These are phyloP conservation scores for Meriones psammophilus DNA, from an alignment of 2,797 vertebrate genomes.

Conservation along the genomic window DNA sequence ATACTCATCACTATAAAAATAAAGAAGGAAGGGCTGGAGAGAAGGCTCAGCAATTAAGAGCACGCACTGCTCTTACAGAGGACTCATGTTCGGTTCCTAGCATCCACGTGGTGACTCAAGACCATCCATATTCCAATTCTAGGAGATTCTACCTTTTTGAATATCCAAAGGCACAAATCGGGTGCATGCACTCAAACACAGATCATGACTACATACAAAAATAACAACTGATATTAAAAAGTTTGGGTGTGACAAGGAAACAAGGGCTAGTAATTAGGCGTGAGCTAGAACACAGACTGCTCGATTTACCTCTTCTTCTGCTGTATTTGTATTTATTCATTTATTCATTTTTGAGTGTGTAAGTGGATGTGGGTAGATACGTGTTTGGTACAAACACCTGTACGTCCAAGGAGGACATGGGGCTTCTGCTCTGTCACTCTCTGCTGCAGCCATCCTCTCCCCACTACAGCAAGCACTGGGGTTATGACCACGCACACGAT, in stretches of 20 bases:
- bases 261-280: constrained; percentile 3
- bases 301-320: not conserved
- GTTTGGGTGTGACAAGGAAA: constrained; percentile 13
- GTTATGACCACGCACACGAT: not conserved
- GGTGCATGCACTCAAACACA: not conserved
- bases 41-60: not conserved
- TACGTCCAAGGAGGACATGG: not conserved
- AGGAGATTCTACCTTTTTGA: not conserved
- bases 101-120: not conserved
- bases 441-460: not conserved
- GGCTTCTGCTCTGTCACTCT: not conserved
- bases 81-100: not conserved
- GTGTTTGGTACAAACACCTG: not conserved
- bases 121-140: not conserved
- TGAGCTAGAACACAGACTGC: not conserved
- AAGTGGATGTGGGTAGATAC: not conserved
- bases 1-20: not conserved
- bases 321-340: not conserved
- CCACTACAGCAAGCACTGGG: not conserved
- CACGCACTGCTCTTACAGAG: not conserved
- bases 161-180: not conserved
- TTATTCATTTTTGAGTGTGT: not conserved
- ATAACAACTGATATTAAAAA: not conserved
- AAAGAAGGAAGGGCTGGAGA: not conserved
- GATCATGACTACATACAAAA: not conserved